Evolutionary conservation across 64 coral and sea anemone species (phyloP), one percentile per base, ranked within the genome.

Genomic region (Actinia tenebrosa): DNA sequence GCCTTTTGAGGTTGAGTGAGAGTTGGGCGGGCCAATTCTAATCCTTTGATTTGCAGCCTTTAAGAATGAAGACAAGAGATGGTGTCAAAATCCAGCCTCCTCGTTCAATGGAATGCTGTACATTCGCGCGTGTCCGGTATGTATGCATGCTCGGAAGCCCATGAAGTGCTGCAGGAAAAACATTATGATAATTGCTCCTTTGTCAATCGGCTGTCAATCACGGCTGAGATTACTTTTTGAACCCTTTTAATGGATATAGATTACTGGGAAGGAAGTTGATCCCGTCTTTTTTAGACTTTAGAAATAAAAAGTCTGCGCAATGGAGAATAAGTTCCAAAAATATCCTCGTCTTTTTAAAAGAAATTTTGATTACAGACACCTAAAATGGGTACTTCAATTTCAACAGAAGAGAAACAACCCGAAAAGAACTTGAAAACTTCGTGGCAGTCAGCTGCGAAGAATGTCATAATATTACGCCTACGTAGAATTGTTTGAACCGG

Each of bases 41-140:
- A 88, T 88, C 47, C 87, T 92, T 81, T 66, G 91, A 88, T 80
- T 88, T 88, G 81, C 79, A 88, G 87, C 55, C 72, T 84, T 50
- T 84, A 64, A 83, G 53, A 92, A 22, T 60, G 53, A 5, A 77
- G 71, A 53, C 69, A 84, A 85, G 80, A 63, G 46, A 63, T 22
- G 50, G 20, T 92, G 80, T 87, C 62, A 90, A 89, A 52, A 85
- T 25, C 17, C 72, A 66, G 56, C 60, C 50, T 87, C 44, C 62
- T 15, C 75, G 60, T 71, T 87, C 79, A 84, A 79, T 84, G 91
- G 66, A 64, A 88, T 92, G 27, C 25, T 52, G 56, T 69, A 20
- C 42, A 89, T 92, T 89, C 86, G 64, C 86, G 83, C 86, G 91
- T 26, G 86, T 77, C 63, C 69, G 69, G 69, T n/a, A n/a, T n/a